phyloP scores from a whole-genome alignment of 2,113 vertebrate species.

The Bothrops jararaca region DNA sequence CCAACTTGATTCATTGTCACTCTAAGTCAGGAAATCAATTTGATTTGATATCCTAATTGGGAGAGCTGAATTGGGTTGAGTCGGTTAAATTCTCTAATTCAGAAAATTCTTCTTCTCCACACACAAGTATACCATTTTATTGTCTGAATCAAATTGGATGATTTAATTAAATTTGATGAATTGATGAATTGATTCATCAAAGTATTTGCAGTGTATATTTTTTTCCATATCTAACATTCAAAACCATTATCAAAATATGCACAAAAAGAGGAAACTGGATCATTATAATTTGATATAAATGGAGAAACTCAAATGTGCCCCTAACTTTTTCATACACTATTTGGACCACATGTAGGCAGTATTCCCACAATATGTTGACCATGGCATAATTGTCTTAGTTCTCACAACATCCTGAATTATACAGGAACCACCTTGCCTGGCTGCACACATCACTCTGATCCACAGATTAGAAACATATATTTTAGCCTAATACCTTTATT shows the following conservation, averaged over 20 bases:
- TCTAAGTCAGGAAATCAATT: background rate
- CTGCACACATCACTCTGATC: background rate
- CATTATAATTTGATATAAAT: background rate
- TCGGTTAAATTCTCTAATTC: background rate
- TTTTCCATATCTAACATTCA: background rate
- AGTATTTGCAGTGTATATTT: background rate
- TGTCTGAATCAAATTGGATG: background rate
- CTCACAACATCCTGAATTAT: background rate
- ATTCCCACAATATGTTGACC: background rate
- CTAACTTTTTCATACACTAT: background rate
- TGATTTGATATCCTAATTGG: background rate
- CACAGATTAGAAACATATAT: background rate
- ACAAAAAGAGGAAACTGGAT: background rate
- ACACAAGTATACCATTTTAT: background rate
- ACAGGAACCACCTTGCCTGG: background rate
- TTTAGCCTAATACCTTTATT: background rate
- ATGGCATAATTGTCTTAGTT: background rate
- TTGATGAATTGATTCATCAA: background rate
- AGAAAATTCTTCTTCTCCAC: background rate
- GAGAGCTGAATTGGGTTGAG: background rate
- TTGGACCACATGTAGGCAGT: background rate
- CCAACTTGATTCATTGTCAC: background rate
- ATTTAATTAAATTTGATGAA: background rate
- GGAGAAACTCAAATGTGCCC: background rate
- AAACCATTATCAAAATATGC: background rate